Base-by-base conservation (phyloP, 2,797 vertebrate genomes). In the Chanos chanos region DNA sequence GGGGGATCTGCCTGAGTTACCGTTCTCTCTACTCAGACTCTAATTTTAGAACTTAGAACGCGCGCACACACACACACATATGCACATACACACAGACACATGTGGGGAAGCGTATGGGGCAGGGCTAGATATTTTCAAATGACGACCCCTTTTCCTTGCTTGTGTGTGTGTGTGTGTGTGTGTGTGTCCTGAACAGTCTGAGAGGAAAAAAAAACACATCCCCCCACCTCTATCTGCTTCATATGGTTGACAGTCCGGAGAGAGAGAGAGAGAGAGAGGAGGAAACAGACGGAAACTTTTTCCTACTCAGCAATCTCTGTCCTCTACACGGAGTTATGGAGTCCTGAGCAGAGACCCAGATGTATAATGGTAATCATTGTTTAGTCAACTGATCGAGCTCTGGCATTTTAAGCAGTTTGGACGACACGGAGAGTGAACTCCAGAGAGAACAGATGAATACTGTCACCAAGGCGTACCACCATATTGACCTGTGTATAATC, bases 1-100 rank as follows among this genome's bases (percentile, higher is more conserved):
- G 16, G 2, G 15, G 19, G 7, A 34, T 43, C 27, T 30, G 39
- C n/a, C 37, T 76, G 73, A 86, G 78, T 78, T 83, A 48, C 80
- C 83, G 88, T 50, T n/a, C 88, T 86, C 83, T 82, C 81, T 88
- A 83, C 85, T 88, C 83, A 83, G 84, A 80, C 82, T 88, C 89
- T 92, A 92, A 84, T 88, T 61, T 88, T 87, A 89, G 89, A 90
- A 81, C 75, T 83, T 77, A 30, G 70, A 53, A 71, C 78, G 90
- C 88, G 86, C 89, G 91, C 84, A 83, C 89, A 45, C 66, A 39
- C 36, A 39, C n/a, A 30, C 8, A 4, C 80, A 81, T 79, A 76
- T 76, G 74, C 28, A 1, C 31, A 9, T 31, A 33, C 31, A 9
- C 31, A 13, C 34, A 57, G 58, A 69, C 62, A 66, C 62, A 54